Percentiles rank a stretch among this genome's conserved stretches.
Evolutionary conservation across 2,113 vertebrate genomes (phyloP).

Genomic region (Dipodomys ordii): DNA sequence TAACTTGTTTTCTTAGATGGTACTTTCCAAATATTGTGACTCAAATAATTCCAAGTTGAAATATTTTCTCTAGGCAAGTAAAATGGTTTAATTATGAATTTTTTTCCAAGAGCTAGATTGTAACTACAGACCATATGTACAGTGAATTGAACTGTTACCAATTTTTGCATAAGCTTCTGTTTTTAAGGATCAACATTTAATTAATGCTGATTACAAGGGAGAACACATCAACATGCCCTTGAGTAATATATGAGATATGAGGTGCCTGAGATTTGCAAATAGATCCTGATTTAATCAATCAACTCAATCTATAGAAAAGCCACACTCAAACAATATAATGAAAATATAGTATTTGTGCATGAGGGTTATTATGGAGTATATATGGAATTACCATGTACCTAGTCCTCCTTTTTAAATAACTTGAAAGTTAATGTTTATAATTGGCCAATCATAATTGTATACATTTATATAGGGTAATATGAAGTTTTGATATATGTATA

Average conservation of each 20-base stretch:
- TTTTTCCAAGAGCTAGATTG: slow-evolving; percentile 70
- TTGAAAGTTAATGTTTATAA: neutral
- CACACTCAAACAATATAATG: neutral
- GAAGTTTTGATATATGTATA: neutral
- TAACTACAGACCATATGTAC: slow-evolving; percentile 64
- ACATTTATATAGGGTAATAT: neutral
- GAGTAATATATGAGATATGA: slow-evolving; percentile 20
- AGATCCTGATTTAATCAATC: neutral
- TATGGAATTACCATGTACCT: neutral
- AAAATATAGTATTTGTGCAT: neutral
- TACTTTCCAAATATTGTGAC: slow-evolving; percentile 74
- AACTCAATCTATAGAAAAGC: neutral
- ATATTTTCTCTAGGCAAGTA: slow-evolving; percentile 70
- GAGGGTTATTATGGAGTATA: neutral
- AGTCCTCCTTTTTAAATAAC: neutral
- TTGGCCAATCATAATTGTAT: neutral
- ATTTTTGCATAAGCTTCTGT: slow-evolving; percentile 47
- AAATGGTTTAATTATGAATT: slow-evolving; percentile 74
- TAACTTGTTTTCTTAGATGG: slow-evolving; percentile 14
- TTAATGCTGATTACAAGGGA: slow-evolving; percentile 48
- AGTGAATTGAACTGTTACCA: slow-evolving; percentile 57
- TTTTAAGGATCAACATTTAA: slow-evolving; percentile 66
- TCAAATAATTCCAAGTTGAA: slow-evolving; percentile 63
- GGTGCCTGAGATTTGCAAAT: slow-evolving; percentile 5
- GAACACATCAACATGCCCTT: neutral